These are phyloP conservation scores for Gari tellinella DNA, from an alignment of 2,888 invertebrate species.

Conservation along the genomic window DNA sequence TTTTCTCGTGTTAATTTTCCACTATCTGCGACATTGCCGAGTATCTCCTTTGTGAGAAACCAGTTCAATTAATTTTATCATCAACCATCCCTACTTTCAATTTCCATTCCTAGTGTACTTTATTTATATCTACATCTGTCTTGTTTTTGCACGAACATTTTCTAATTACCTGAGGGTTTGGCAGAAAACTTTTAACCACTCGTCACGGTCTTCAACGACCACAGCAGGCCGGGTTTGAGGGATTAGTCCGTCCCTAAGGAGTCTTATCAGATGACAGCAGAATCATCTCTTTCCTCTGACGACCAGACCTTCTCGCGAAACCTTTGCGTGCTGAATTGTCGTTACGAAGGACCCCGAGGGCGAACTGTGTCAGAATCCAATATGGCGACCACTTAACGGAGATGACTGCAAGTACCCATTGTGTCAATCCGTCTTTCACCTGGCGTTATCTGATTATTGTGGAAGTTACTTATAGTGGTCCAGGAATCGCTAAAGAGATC, in stretches of 20 bases:
- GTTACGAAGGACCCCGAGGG: slow-evolving; percentile 29
- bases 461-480: slow-evolving; percentile 42
- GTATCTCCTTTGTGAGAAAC: too few relatives aligned
- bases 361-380: slow-evolving; percentile 31
- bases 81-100: too few relatives aligned
- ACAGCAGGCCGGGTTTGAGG: too few relatives aligned
- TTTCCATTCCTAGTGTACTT: too few relatives aligned
- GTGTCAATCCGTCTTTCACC: slow-evolving; percentile 37
- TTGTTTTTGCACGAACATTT: too few relatives aligned
- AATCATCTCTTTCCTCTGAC: slow-evolving; percentile 30
- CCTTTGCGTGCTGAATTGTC: slow-evolving; percentile 37
- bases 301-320: slow-evolving; percentile 26
- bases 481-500: slow-evolving; percentile 45
- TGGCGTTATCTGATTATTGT: slow-evolving; percentile 39
- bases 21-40: too few relatives aligned
- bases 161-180: too few relatives aligned
- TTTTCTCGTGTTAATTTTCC: too few relatives aligned
- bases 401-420: slow-evolving; percentile 43
- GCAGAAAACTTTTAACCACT: too few relatives aligned
- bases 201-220: too few relatives aligned
- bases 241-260: slow-evolving; percentile 38
- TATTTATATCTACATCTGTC: too few relatives aligned
- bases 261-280: slow-evolving; percentile 25
- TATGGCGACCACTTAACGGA: slow-evolving; percentile 44
- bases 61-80: too few relatives aligned